phyloP scores from a whole-genome alignment of 2,888 invertebrate species.

The Clivina fossor region DNA sequence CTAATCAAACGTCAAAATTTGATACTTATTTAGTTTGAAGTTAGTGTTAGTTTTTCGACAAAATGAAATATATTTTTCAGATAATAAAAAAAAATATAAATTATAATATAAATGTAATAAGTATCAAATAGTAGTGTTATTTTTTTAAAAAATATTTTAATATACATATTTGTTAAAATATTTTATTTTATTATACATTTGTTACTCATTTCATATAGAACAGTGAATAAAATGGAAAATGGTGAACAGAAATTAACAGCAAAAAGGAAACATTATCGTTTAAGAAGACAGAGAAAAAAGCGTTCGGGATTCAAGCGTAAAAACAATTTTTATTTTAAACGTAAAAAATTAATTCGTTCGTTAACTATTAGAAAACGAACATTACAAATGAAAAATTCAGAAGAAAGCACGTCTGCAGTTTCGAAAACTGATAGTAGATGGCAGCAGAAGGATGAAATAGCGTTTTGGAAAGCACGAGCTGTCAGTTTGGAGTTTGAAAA shows the following conservation, averaged over 20 bases:
- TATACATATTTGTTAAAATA: no score
- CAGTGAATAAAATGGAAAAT: conserved; percentile 23
- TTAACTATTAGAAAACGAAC: conserved; percentile 28
- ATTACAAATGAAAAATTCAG: conserved; percentile 17
- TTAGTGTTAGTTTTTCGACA: no score
- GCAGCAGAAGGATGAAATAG: conserved; percentile 61
- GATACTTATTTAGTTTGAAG: neutral
- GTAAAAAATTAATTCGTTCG: conserved; percentile 14
- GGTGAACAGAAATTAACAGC: neutral
- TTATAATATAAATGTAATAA: no score
- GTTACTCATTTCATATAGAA: no score
- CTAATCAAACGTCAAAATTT: neutral
- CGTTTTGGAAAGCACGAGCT: conserved; percentile 64
- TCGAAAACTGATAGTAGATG: conserved; percentile 40
- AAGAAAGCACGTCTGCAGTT: neutral
- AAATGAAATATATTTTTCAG: no score
- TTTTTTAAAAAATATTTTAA: no score
- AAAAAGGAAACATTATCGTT: neutral
- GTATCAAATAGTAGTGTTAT: no score
- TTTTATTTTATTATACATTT: no score
- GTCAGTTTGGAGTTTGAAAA: conserved; percentile 62
- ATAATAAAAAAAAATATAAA: neutral
- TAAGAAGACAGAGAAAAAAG: conserved; percentile 8
- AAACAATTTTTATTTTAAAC: conserved; percentile 16
- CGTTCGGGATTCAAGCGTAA: conserved; percentile 11